Base-by-base conservation (phyloP, 92 coral and sea anemone genomes). In the Isaurus tuberculatus region DNA sequence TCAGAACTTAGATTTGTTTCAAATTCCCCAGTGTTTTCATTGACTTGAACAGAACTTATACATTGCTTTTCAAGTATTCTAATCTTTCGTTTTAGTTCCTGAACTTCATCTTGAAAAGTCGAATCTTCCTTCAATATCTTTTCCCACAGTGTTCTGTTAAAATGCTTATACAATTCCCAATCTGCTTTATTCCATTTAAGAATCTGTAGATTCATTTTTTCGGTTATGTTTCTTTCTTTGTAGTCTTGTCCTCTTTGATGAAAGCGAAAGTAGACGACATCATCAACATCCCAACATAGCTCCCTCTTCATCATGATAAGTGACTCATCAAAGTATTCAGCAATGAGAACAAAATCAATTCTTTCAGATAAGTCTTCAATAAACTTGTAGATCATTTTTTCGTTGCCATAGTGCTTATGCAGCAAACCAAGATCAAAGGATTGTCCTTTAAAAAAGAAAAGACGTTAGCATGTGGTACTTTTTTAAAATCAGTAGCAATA, bases 321-420 rank as follows among this genome's bases (percentile, higher is more conserved):
- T 4, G 99, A 96, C 43, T 96, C 99, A 72, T 96, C 97, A 27
- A 94, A 83, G 89, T 94, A 87, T 37, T 92, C 98, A 75, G 89
- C 89, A 33, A 96, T 87, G 20, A 96, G 91, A 8, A 94, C 97
- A 7, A 96, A 10, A 58, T 96, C 88, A 8, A 96, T 84, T 17
- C 90, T 85, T 57, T 86, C 91, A 42, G 89, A 48, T 37, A 94
- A 80, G 23, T 92, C 94, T 4, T 81, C 86, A 36, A 96, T 88
- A 78, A 88, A 86, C 16, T 74, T 86, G 22, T 83, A 74, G 28
- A 91, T 86, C 61, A 80, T 84, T 36, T 32, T 36, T 15, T 78
- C 85, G 68, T 86, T 89, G 9, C 89, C 72, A 61, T 83, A 88
- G 42, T 86, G 86, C 57, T 83, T 94, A 58, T 86, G 92, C 49